These are phyloP conservation scores for Amphimedon queenslandica DNA, from an alignment of 37 sponge, comb jelly and placozoan species.

Conservation along the genomic window DNA sequence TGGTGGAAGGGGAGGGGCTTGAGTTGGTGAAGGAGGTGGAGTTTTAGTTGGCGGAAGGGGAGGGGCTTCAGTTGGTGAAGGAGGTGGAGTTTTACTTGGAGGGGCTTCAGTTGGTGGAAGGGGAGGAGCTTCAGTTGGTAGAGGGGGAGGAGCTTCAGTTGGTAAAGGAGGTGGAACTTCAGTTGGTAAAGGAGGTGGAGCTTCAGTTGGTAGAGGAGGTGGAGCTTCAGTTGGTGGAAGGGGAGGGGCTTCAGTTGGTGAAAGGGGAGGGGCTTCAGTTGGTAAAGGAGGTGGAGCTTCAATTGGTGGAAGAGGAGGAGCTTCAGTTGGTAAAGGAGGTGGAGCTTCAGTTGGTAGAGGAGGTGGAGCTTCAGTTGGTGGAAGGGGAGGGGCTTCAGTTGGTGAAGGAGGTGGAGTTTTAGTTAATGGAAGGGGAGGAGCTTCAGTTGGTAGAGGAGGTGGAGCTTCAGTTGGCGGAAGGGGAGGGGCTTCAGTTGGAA, in stretches of 20 bases:
- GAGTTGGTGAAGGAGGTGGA: too few relatives aligned
- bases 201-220: conserved; percentile 1
- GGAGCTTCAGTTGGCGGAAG: background rate
- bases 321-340: background rate
- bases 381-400: conserved; percentile 1
- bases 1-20: background rate
- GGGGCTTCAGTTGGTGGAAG: conserved; percentile 4
- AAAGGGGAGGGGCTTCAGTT: background rate
- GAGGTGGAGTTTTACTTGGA: background rate
- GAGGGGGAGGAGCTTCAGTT: background rate
- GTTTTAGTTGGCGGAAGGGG: background rate
- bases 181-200: background rate
- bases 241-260: background rate
- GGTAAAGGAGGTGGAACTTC: background rate
- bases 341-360: background rate
- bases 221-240: background rate
- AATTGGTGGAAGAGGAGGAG: conserved; percentile 4
- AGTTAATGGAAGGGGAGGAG: conserved; percentile 19
- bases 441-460: background rate
- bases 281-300: background rate
- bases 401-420: conserved; percentile 8
- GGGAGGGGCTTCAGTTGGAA: background rate
- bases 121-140: conserved; percentile 1
- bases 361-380: background rate
- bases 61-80: background rate